Conservation (phyloP, 2,113 vertebrate genomes). For the Limanda limanda region DNA sequence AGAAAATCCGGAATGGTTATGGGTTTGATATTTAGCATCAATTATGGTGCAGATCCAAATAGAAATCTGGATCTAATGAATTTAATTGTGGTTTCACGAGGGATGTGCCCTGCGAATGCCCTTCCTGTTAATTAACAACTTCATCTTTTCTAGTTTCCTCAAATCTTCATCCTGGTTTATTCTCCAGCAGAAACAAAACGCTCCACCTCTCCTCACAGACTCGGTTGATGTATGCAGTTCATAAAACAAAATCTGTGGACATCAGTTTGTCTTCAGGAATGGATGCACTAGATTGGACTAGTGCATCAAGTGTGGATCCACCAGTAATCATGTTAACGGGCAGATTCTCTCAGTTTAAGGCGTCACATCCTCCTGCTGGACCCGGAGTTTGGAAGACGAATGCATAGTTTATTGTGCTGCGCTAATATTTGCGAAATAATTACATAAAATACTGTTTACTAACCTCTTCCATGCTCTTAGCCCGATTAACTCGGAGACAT, state of each 20-base stretch:
- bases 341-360: constrained; percentile 30
- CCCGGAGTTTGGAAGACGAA: background rate
- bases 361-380: constrained; percentile 12
- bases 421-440: constrained; percentile 37
- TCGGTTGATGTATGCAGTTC: background rate
- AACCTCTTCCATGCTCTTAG: constrained; percentile 32
- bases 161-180: background rate
- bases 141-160: background rate
- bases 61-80: background rate
- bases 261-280: background rate
- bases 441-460: constrained; percentile 34
- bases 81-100: background rate
- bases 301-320: constrained; percentile 8
- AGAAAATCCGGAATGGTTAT: background rate
- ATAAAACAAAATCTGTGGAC: background rate
- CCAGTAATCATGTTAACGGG: constrained; percentile 34
- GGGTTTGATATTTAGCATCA: background rate
- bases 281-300: background rate
- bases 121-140: background rate
- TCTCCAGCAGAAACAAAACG: background rate
- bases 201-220: background rate
- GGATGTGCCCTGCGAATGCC: background rate
- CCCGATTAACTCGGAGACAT: constrained; percentile 33
- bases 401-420: constrained; percentile 18
- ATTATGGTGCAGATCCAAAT: background rate